Evolutionary conservation across 2,888 invertebrate genomes (phyloP), one percentile per base, ranked within the genome.

Genomic region (Dicranocentrus wangi): DNA sequence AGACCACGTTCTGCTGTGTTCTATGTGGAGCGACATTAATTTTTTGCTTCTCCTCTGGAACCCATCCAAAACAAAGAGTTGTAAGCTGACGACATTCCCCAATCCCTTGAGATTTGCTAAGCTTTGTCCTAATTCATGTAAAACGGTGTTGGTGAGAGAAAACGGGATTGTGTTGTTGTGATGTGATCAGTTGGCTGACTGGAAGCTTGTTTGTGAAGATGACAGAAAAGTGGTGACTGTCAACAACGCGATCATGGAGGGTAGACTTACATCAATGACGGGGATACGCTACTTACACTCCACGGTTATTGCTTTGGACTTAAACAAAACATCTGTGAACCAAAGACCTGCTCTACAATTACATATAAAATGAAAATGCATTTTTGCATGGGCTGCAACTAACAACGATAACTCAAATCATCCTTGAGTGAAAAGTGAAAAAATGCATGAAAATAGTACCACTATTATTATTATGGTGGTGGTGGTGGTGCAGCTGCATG

Each of bases 1-100:
- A 28, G 15, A 25, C 27, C 39, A 5, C 17, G 39, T 39, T 32
- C n/a, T n/a, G n/a, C n/a, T n/a, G n/a, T n/a, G n/a, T n/a, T 61
- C 32, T 19, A 61, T 28, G 58, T 27, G 17, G 58, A 27, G 17
- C 25, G 25, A 58, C 58, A 58, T 61, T 58, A 7, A 58, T 51
- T 51, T 51, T 51, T 43, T 47, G 43, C 47, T 28, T 10, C 39
- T 39, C 8, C n/a, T 58, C 76, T 76, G 76, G 76, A 76, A 42
- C 43, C 7, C 32, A 32, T 76, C 76, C 76, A 76, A 76, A 58
- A 68, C 68, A 76, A 76, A 66, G 76, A 66, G 76, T 42, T 66
- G 65, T 63, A 63, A 63, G 39, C 55, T 25, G 53, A 28, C 63
- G 32, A 47, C 68, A 60, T 76, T 1, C 47, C 43, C 23, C 42